Evolutionary conservation across 92 coral and sea anemone genomes (phyloP), one percentile per base, ranked within the genome.

Genomic region (Muricea muricata): DNA sequence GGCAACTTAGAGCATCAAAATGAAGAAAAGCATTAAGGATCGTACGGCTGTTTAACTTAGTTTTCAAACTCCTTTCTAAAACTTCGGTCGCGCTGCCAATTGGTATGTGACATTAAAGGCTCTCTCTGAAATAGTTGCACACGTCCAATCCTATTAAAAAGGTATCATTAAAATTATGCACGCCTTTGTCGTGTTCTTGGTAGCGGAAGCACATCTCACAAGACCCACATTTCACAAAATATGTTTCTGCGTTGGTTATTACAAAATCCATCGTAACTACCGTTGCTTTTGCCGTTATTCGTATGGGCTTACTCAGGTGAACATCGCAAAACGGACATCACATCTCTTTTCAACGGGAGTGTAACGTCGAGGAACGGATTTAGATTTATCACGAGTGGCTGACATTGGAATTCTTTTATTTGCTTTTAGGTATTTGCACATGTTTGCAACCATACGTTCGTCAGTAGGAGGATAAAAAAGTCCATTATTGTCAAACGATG

Each of bases 81-180:
- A 89, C 84, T 60, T 85, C 68, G 14, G 78, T 83, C 17, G 70
- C 60, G 13, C 89, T 89, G 5, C 89, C 89, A 5, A 85, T 0
- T 86, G 92, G 67, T 23, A 90, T 45, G 61, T 82, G 90, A 20
- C 85, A 71, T 31, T 86, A 88, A 23, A 90, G 81, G 32, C 81
- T 41, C 0, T 82, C 82, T 11, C 76, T 39, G 25, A 87, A 76
- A 47, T 81, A 90, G 37, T 47, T 15, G 39, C 84, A 87, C 17
- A 90, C 52, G 57, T 90, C 84, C 7, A 90, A 54, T 2, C 84
- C 86, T 6, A 90, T 56, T 0, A 90, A 61, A 30, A 90, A 83
- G 10, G 23, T 87, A 11, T 83, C 91, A 30, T 83, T 78, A 26
- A 68, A 90, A 42, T 76, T 82, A 78, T 85, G 80, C 3, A 90